These are phyloP conservation scores for Crocodylus rhombifer DNA, from an alignment of 2,797 vertebrate genomes.

Conservation along the genomic window DNA sequence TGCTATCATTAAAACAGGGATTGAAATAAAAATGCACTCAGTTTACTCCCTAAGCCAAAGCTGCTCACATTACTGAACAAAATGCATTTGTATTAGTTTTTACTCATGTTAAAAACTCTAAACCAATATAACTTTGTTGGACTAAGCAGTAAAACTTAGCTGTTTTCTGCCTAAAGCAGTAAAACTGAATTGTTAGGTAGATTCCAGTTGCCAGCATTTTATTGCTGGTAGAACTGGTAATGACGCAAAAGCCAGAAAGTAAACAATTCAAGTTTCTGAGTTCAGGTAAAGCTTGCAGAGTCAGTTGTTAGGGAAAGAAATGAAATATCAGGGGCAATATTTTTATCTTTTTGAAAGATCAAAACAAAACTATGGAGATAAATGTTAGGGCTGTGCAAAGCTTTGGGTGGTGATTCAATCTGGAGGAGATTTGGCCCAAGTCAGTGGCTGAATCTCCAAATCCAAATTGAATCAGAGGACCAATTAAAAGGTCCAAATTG, in stretches of 20 bases:
- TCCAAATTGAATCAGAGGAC: too few species aligned
- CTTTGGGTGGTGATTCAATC: too few species aligned
- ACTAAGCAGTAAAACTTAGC: too few species aligned
- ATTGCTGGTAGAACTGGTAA: neutral
- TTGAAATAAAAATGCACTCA: neutral
- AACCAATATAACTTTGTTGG: neutral
- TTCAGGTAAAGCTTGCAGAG: neutral
- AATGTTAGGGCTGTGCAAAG: too few species aligned
- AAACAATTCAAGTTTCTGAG: neutral
- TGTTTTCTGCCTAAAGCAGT: neutral
- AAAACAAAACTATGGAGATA: neutral
- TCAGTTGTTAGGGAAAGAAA: neutral
- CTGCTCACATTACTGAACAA: neutral
- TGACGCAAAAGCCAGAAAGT: neutral
- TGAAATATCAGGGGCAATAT: neutral
- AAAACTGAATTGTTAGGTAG: neutral
- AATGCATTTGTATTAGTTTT: neutral
- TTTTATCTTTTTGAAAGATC: neutral
- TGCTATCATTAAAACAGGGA: neutral
- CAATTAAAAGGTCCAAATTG: neutral
- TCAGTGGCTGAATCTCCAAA: too few species aligned
- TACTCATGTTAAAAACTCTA: neutral
- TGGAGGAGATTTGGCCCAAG: too few species aligned
- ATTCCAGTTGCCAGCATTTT: neutral
- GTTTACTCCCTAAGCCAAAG: neutral